These are phyloP conservation scores for Alcedo atthis DNA, from an alignment of 2,797 vertebrate species.

Conservation along the genomic window DNA sequence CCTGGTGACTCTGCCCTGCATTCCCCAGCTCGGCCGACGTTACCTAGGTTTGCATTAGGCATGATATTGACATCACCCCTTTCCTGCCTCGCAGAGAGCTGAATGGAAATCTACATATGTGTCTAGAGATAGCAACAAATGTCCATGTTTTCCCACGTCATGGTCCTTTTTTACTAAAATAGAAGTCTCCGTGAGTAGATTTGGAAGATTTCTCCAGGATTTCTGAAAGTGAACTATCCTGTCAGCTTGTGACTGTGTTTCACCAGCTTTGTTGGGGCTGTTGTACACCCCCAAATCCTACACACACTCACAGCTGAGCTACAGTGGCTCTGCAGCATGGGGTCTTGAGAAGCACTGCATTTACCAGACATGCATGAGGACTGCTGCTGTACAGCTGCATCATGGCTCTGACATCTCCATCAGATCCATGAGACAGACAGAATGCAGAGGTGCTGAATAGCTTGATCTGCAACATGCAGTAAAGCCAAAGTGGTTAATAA, in stretches of 20 bases:
- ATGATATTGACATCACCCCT: neutral
- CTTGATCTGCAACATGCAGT: neutral
- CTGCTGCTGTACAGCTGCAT: neutral
- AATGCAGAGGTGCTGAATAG: neutral
- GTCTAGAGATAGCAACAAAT: neutral
- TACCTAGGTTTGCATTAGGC: neutral
- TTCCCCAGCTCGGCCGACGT: neutral
- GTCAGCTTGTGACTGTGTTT: neutral
- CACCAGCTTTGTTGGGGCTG: neutral
- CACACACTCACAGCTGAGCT: neutral
- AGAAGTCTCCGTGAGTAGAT: neutral
- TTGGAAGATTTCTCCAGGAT: neutral
- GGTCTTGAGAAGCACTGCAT: neutral
- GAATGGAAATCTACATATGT: neutral
- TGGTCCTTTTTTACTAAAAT: neutral
- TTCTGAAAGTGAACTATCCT: neutral
- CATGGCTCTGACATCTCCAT: neutral
- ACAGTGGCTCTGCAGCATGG: neutral
- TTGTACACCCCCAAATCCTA: neutral
- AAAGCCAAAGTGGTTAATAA: neutral
- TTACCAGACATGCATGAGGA: neutral
- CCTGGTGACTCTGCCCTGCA: neutral
- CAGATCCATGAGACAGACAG: neutral
- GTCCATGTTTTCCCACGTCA: neutral
- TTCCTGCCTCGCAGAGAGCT: neutral